These are phyloP conservation scores for Dynastes maya DNA, from an alignment of 2,888 invertebrate species.

Conservation along the genomic window DNA sequence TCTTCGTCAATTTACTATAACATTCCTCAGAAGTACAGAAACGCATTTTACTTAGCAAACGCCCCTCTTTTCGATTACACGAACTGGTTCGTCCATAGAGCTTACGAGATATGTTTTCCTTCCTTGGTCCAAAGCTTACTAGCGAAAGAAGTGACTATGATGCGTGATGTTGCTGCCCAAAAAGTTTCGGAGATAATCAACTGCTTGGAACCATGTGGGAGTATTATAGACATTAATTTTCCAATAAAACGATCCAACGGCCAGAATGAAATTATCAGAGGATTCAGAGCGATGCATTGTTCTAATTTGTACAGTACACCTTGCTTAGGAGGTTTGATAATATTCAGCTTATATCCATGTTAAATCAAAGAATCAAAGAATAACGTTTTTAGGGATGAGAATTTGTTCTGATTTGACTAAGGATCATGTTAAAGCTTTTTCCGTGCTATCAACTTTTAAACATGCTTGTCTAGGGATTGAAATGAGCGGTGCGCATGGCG, in stretches of 20 bases:
- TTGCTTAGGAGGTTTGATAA: conserved; percentile 62
- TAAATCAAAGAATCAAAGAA: neutral
- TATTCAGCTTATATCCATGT: too few species aligned
- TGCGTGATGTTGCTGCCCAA: conserved; percentile 54
- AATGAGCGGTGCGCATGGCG: conserved; percentile 65
- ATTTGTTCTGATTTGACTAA: conserved; percentile 62
- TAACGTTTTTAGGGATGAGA: conserved; percentile 60
- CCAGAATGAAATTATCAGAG: conserved; percentile 62
- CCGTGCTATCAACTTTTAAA: conserved; percentile 64
- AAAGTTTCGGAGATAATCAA: conserved; percentile 60
- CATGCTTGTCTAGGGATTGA: conserved; percentile 65
- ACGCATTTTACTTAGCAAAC: conserved; percentile 67
- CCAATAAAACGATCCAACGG: conserved; percentile 64
- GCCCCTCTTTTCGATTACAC: conserved; percentile 65
- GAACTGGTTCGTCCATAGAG: conserved; percentile 66
- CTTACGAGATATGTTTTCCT: conserved; percentile 63
- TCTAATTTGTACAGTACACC: conserved; percentile 58
- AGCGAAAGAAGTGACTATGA: conserved; percentile 50
- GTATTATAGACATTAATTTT: conserved; percentile 65
- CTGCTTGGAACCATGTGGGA: conserved; percentile 64
- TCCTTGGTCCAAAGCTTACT: conserved; percentile 60
- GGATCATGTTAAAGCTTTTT: conserved; percentile 65
- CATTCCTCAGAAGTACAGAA: conserved; percentile 65
- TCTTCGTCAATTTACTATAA: conserved; percentile 57
- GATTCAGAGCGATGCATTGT: conserved; percentile 66